phyloP scores from a whole-genome alignment of 2,888 invertebrate species.

The Volucella bombylans region DNA sequence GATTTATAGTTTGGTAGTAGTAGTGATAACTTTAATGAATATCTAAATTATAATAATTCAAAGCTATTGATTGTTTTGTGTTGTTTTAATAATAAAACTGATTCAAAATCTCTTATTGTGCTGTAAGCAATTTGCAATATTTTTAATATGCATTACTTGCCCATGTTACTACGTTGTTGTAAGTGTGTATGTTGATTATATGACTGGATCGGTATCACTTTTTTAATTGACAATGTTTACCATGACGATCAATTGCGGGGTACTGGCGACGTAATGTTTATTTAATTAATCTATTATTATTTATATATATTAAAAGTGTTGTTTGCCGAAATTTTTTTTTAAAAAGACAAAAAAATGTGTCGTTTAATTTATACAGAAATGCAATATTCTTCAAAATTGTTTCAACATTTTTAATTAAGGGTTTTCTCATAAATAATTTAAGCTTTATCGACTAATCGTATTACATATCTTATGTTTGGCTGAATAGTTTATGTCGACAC shows the following conservation, averaged over 20 bases:
- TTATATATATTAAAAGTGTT: neutral
- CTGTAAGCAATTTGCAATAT: slow-evolving; percentile 40
- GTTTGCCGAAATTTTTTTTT: neutral
- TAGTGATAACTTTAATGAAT: slow-evolving; percentile 41
- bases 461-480: no score
- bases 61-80: slow-evolving; percentile 41
- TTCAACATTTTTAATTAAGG: no score
- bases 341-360: neutral
- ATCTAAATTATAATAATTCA: slow-evolving; percentile 55
- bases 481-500: no score
- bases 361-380: no score
- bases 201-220: slow-evolving; percentile 48
- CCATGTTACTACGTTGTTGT: slow-evolving; percentile 27
- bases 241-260: slow-evolving; percentile 12
- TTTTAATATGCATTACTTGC: slow-evolving; percentile 39
- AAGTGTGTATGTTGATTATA: slow-evolving; percentile 60
- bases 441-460: no score
- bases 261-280: slow-evolving; percentile 28
- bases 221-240: slow-evolving; percentile 62
- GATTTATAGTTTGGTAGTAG: slow-evolving; percentile 42
- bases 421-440: no score
- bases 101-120: slow-evolving; percentile 43
- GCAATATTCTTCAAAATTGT: no score
- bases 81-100: slow-evolving; percentile 45
- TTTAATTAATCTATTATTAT: slow-evolving; percentile 41